Conservation (phyloP, 2,113 vertebrate genomes). For the Choloepus hoffmanni region DNA sequence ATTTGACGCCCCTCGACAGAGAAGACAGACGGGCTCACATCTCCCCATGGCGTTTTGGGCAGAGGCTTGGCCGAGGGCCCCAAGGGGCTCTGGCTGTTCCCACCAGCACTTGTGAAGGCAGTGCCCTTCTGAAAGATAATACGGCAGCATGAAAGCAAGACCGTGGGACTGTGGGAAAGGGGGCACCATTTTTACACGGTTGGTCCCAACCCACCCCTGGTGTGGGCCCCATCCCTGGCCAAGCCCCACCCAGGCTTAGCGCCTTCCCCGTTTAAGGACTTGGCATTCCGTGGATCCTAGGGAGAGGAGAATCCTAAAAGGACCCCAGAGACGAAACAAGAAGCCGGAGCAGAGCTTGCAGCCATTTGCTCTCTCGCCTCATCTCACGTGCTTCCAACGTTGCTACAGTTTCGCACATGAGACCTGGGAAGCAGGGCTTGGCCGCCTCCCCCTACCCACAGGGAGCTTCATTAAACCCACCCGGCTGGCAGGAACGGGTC, state of each 20-base stretch:
- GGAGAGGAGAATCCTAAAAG: background rate
- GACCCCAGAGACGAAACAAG: background rate
- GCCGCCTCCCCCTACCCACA: accelerated
- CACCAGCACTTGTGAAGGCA: accelerated
- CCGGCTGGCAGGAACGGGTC: background rate
- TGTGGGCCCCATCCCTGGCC: accelerated
- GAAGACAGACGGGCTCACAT: background rate
- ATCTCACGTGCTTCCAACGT: background rate
- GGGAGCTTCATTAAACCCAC: background rate
- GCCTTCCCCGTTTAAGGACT: background rate
- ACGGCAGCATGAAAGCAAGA: accelerated
- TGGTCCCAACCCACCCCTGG: no score
- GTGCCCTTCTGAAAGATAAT: background rate
- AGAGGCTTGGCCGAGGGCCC: background rate
- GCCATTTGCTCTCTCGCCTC: no score
- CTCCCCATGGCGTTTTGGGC: background rate
- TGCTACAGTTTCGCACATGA: background rate
- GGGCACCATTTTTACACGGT: accelerated
- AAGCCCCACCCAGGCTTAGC: background rate
- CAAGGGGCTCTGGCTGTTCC: no score
- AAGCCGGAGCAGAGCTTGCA: background rate
- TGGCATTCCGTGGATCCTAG: background rate
- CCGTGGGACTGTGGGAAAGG: background rate
- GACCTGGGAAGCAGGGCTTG: accelerated
- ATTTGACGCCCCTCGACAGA: background rate